These are phyloP conservation scores for Apamea epomidion DNA, from an alignment of 2,888 invertebrate species.

Conservation along the genomic window DNA sequence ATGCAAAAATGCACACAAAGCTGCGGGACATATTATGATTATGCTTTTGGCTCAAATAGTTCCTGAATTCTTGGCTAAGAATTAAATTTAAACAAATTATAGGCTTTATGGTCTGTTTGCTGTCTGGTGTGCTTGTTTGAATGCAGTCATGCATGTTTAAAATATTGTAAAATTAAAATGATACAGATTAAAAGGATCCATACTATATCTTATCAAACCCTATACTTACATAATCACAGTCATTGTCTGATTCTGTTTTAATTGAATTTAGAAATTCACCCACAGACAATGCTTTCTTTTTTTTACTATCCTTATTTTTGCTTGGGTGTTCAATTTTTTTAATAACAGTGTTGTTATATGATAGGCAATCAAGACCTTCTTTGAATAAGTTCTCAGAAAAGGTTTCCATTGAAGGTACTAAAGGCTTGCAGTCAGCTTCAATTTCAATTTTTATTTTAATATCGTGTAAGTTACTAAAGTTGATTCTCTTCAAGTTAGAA, in stretches of 20 bases:
- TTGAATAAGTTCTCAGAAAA: conserved; percentile 59
- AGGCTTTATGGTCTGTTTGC: background rate
- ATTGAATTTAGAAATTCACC: conserved; percentile 75
- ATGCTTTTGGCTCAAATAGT: background rate
- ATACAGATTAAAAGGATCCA: background rate
- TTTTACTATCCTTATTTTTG: conserved; percentile 35
- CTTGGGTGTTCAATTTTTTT: conserved; percentile 65
- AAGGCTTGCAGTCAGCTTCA: conserved; percentile 58
- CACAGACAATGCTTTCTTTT: conserved; percentile 67
- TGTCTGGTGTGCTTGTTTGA: background rate
- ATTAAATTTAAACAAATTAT: background rate
- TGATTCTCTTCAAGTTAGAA: conserved; percentile 69
- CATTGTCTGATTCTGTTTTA: conserved; percentile 70
- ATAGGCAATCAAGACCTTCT: conserved; percentile 54
- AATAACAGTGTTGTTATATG: conserved; percentile 70
- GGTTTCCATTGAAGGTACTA: conserved; percentile 50
- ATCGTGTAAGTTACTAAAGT: conserved; percentile 76
- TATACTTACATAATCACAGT: conserved; percentile 67
- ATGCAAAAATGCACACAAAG: background rate
- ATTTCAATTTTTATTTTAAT: conserved; percentile 72
- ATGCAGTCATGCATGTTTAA: background rate
- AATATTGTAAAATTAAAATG: conserved; percentile 10
- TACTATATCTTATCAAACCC: background rate
- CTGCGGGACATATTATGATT: background rate
- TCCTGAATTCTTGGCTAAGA: background rate